Conservation (phyloP, 2,797 vertebrate species). For the Anas capensis region DNA sequence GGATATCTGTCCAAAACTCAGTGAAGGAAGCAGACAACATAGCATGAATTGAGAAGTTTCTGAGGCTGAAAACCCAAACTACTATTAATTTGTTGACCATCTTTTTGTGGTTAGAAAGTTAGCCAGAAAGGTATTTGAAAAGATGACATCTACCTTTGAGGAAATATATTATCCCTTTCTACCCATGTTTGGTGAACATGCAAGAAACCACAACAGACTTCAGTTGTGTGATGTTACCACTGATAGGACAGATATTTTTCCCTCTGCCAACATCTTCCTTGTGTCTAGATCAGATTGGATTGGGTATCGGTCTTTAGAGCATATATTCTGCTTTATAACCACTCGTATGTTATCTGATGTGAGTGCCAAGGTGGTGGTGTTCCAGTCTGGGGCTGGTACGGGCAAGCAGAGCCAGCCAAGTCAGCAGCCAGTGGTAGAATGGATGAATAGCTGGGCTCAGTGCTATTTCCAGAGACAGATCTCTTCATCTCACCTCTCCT, state of each 20-base stretch:
- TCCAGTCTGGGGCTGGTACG: neutral
- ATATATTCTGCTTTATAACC: neutral
- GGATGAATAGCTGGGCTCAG: neutral
- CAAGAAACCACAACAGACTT: neutral
- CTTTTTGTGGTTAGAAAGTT: neutral
- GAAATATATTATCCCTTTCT: neutral
- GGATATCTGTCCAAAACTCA: neutral
- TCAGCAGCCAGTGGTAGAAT: too few relatives aligned
- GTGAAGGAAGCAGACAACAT: neutral
- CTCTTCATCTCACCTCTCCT: fast-evolving
- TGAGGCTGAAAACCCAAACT: neutral
- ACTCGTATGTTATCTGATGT: neutral
- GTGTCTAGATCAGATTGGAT: neutral
- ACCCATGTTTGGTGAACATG: neutral
- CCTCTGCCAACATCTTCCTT: neutral
- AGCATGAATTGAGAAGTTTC: neutral
- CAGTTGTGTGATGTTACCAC: neutral
- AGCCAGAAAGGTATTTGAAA: neutral
- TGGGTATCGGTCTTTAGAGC: neutral
- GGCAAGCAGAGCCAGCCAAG: neutral
- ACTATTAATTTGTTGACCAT: neutral
- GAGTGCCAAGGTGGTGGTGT: fast-evolving
- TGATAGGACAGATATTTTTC: neutral
- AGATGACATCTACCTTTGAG: neutral
- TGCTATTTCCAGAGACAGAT: neutral